Conservation (phyloP, 2,888 invertebrate species). For the Dicranocentrus wangi region DNA sequence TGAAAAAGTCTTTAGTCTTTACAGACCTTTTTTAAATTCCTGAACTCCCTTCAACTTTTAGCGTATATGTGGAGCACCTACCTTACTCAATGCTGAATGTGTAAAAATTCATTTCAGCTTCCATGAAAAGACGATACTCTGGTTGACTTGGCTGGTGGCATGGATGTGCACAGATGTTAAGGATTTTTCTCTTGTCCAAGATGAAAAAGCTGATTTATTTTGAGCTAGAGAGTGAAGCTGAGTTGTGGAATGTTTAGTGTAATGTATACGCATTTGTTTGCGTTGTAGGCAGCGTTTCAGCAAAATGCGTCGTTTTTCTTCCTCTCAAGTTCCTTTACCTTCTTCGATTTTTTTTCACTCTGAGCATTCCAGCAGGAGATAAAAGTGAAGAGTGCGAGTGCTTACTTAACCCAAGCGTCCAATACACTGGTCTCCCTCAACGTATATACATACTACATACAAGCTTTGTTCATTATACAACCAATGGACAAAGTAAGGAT, state of each 20-base stretch:
- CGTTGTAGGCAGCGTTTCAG: conserved; percentile 37
- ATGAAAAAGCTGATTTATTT: neutral
- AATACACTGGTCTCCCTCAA: too few relatives aligned
- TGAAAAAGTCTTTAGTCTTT: too few relatives aligned
- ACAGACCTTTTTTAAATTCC: too few relatives aligned
- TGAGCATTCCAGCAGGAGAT: conserved; percentile 11
- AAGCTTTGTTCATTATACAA: conserved; percentile 7
- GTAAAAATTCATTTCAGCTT: neutral
- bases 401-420: neutral
- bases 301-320: conserved; percentile 28
- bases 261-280: conserved; percentile 14
- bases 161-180: conserved; percentile 52
- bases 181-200: conserved; percentile 29
- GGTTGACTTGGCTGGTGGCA: neutral
- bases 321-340: conserved; percentile 39
- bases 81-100: neutral
- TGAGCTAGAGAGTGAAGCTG: conserved; percentile 2
- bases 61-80: neutral
- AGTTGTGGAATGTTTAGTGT: neutral
- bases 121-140: conserved; percentile 6
- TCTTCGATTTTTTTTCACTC: neutral
- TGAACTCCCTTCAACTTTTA: neutral
- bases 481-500: conserved; percentile 3
- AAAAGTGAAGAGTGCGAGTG: neutral
- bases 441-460: neutral